phyloP scores from a whole-genome alignment of 1,140 invertebrate species.

The Drusus annulatus region DNA sequence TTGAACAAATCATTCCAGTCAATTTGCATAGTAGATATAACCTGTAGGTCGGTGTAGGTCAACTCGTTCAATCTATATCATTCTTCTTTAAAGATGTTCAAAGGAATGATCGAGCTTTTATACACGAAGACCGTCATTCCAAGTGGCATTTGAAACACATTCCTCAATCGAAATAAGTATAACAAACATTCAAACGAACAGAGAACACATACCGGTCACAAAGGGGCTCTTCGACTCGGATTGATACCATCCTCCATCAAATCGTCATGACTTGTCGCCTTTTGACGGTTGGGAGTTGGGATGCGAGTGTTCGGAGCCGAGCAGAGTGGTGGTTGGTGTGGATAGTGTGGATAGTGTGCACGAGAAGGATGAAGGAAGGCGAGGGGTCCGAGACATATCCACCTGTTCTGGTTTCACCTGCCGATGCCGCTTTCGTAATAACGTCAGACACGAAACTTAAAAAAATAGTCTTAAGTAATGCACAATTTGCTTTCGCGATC shows the following conservation, averaged over 20 bases:
- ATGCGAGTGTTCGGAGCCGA: not conserved
- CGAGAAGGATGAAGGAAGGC: not conserved
- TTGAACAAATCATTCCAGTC: no score
- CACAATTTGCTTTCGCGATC: slow-evolving; percentile 48
- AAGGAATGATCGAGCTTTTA: no score
- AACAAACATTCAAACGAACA: not conserved
- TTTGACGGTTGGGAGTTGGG: slow-evolving; percentile 32
- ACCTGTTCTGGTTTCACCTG: slow-evolving; percentile 41
- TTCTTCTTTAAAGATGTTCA: no score
- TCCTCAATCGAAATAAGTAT: not conserved
- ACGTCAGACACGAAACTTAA: slow-evolving; percentile 28
- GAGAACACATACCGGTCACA: slow-evolving; percentile 3
- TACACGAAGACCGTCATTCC: no score
- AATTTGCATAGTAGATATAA: no score
- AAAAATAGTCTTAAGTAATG: slow-evolving; percentile 42
- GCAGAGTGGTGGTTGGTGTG: no score
- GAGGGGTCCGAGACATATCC: slow-evolving; percentile 17
- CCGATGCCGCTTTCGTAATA: slow-evolving; percentile 21
- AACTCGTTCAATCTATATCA: no score
- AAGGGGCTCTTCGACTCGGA: not conserved
- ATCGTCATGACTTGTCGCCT: slow-evolving; percentile 25
- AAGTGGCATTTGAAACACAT: slow-evolving; percentile 3
- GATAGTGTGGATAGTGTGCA: no score
- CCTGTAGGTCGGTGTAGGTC: no score
- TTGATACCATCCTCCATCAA: not conserved